Evolutionary conservation across 2,113 vertebrate species (phyloP).

Genomic region (Aegithalos caudatus): DNA sequence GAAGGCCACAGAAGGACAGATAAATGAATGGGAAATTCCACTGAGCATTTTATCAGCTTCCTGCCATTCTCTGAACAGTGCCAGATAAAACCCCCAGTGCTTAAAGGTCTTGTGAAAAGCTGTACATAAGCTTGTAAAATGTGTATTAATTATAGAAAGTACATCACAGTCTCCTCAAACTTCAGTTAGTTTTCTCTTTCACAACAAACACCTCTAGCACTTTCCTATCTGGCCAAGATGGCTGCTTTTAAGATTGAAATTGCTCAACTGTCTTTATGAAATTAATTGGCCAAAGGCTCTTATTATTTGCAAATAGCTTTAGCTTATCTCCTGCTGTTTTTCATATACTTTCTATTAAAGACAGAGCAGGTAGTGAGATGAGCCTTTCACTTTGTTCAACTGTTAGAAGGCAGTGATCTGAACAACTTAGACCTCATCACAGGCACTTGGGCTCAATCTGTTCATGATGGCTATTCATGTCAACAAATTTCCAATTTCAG

Average conservation of each 20-base stretch:
- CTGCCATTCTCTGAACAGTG: slow-evolving; percentile 47
- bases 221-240: background rate
- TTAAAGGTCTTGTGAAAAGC: slow-evolving; percentile 66
- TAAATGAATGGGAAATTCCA: slow-evolving; percentile 72
- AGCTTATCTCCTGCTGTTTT: background rate
- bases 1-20: slow-evolving; percentile 75
- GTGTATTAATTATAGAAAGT: slow-evolving; percentile 63
- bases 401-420: background rate
- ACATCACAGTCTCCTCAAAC: background rate
- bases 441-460: background rate
- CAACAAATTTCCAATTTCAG: background rate
- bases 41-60: slow-evolving; percentile 73
- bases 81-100: slow-evolving; percentile 54
- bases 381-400: background rate
- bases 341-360: background rate
- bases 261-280: background rate
- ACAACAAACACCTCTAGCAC: background rate
- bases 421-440: background rate
- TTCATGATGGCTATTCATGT: background rate
- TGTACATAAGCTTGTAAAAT: slow-evolving; percentile 53
- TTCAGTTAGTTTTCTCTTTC: slow-evolving; percentile 25
- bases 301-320: slow-evolving; percentile 11
- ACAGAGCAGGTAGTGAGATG: background rate
- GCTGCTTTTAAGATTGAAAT: background rate
- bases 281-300: background rate